A percentile compares a stretch with the other conserved stretches of the same genome.
Conservation (phyloP, 1,140 invertebrate species). For the Ceratosolen fusciceps region DNA sequence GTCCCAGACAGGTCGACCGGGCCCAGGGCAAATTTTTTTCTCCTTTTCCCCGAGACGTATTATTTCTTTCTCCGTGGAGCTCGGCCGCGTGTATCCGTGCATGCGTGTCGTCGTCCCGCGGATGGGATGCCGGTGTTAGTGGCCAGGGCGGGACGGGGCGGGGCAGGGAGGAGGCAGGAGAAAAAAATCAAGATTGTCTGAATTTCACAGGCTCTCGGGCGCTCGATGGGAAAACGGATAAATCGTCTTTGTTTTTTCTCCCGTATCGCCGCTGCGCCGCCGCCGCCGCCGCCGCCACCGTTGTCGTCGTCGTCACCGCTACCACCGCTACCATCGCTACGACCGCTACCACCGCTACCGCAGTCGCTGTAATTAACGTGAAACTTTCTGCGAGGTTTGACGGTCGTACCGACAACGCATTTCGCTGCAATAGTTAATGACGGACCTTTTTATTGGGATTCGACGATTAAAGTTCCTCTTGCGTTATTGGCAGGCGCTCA, state of each 20-base stretch:
- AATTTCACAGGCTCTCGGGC: slow-evolving; percentile 1
- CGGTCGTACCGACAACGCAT: not conserved
- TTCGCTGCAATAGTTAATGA: not conserved
- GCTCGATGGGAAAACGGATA: not conserved
- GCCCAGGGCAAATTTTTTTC: no score
- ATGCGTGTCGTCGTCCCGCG: not conserved
- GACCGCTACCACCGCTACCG: no score
- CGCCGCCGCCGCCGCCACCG: no score
- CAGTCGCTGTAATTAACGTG: slow-evolving; percentile 16
- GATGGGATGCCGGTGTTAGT: not conserved
- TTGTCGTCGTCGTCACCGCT: no score
- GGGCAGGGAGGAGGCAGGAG: no score
- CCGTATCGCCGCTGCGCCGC: no score
- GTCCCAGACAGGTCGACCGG: slow-evolving; percentile 32
- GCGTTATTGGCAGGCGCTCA: not conserved
- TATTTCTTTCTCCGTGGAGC: not conserved
- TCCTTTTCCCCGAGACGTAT: not conserved
- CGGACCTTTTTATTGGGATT: not conserved
- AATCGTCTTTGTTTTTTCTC: slow-evolving; percentile 7
- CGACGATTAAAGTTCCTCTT: not conserved
- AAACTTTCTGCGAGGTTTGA: slow-evolving; percentile 4
- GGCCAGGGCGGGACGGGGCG: not conserved
- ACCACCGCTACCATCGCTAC: no score
- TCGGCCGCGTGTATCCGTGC: no score
- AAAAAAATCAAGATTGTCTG: slow-evolving; percentile 15